Conservation (phyloP, 2,888 invertebrate species). For the Campopleginae sp. region DNA sequence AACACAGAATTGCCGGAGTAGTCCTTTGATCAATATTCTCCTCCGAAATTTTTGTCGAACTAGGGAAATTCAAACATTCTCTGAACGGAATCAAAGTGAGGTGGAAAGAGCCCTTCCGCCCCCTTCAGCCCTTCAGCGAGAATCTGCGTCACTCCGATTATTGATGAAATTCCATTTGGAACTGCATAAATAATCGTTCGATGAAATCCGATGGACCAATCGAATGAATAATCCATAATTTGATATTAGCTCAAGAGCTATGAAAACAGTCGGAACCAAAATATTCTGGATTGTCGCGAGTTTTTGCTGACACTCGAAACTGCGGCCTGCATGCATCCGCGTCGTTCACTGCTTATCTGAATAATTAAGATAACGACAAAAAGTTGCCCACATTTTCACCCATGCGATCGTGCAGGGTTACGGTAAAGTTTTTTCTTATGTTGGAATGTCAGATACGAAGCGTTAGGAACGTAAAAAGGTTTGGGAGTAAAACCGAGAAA, state of each 20-base stretch:
- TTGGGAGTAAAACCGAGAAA: not conserved
- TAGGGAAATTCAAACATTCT: conserved; percentile 35
- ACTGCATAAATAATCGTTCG: conserved; percentile 69
- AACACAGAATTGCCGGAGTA: conserved; percentile 30
- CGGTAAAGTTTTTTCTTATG: not conserved
- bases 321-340: no score
- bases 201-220: conserved; percentile 41
- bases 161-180: conserved; percentile 67
- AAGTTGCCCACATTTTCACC: no score
- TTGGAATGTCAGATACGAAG: not conserved
- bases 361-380: not conserved
- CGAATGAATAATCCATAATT: conserved; percentile 14
- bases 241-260: conserved; percentile 19
- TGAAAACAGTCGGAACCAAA: conserved; percentile 27
- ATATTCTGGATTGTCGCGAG: not conserved
- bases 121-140: not conserved
- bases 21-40: conserved; percentile 64
- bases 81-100: conserved; percentile 36
- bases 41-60: conserved; percentile 48
- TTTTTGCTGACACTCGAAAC: no score
- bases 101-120: not conserved
- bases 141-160: conserved; percentile 33
- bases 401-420: not conserved
- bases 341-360: not conserved
- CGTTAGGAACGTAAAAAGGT: not conserved